Base-by-base conservation (phyloP, 2,888 invertebrate species). In the Colostygia pectinataria region DNA sequence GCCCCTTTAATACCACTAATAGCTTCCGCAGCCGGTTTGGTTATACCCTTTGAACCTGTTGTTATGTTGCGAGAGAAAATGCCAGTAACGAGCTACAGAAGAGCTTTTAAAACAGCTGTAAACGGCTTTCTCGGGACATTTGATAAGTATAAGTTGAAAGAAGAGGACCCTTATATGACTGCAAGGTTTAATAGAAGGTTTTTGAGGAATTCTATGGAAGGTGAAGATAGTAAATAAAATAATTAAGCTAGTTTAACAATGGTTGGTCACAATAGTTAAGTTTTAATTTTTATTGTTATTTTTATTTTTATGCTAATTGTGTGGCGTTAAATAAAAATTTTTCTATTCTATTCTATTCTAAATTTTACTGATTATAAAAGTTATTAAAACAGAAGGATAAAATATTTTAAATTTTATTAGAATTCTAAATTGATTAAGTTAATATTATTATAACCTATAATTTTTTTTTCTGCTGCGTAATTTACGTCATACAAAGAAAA, bases 21-120 rank as follows among this genome's bases (percentile, higher is more conserved):
- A 61, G 85, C 89, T 0, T 74, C 85, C 6, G 82, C 77, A 3
- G 89, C 89, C 0, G 87, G 88, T 0, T 73, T 83, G 64, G 37
- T 88, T 0, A 86, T 89, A 54, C 89, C 89, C 0, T 89, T 87
- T 49, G 89, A 89, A 44, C 89, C 89, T 23, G 77, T 89, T 0
- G 81, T 88, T 0, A 75, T 77, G 66, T 42, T 89, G 1, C 71
- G 76, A 51, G 71, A 86, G 24, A 78, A 61, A 59, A 83, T 89
- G 78, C 89, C 89, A 1, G 85, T 88, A 0, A 74, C 81, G 0
- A 88, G 83, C 36, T 89, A 89, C 24, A 77, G 86, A 38, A 67
- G 88, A 58, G 89, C 89, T 0, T 73, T 89, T 1, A 74, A 73
- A 33, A 79, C 77, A 12, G 89, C 88, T 2, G 62, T 89, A 0